A percentile compares a stretch with the other conserved stretches of the same genome.
Evolutionary conservation across 2,797 vertebrate species (phyloP).

Genomic region (Xenops minutus): DNA sequence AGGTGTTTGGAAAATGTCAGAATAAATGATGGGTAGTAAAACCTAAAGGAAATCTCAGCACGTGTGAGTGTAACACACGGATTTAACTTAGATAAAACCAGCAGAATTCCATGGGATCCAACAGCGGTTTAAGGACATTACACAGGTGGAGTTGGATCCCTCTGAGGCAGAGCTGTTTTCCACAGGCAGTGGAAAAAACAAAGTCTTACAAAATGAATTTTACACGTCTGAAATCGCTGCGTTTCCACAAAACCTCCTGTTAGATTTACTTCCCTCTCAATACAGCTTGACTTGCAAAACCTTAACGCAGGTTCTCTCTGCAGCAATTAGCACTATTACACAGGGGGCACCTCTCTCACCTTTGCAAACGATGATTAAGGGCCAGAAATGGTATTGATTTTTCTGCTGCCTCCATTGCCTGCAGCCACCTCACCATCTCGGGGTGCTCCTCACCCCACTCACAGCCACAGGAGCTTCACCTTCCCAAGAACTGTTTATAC

Average conservation of each 20-base stretch:
- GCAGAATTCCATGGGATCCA: background rate
- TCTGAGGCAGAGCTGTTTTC: background rate
- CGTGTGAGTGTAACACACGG: rapidly evolving
- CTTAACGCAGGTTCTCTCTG: background rate
- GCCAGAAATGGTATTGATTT: conserved; percentile 13
- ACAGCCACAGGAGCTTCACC: background rate
- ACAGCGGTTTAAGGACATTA: background rate
- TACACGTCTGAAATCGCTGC: rapidly evolving
- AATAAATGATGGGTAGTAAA: background rate
- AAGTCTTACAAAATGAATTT: background rate
- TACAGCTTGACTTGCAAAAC: conserved; percentile 21
- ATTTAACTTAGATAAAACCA: background rate
- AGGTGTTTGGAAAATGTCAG: background rate
- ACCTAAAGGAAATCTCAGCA: background rate
- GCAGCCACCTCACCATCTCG: background rate
- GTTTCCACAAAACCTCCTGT: background rate
- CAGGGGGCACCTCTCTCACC: background rate
- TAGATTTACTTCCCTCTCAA: background rate
- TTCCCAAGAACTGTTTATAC: background rate
- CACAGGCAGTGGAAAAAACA: background rate
- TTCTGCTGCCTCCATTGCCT: background rate
- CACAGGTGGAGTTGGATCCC: rapidly evolving
- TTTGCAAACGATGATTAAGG: conserved; percentile 4
- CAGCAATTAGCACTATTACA: conserved; percentile 7
- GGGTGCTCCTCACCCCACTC: background rate